A percentile compares a stretch with the other conserved stretches of the same genome.
Conservation (phyloP, 2,113 vertebrate genomes). For the Neotoma lepida region DNA sequence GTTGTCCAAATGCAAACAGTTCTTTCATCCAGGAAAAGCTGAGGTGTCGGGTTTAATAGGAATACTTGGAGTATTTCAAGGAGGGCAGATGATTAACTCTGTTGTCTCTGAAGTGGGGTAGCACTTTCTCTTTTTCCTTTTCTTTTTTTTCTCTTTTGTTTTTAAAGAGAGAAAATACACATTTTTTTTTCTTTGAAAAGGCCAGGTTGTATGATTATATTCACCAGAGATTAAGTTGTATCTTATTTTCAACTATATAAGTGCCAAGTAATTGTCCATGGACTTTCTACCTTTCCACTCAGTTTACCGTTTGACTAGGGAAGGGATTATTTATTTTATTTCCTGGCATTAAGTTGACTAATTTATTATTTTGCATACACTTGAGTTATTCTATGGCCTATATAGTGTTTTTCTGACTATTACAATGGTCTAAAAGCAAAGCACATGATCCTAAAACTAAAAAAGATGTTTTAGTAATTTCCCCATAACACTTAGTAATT, state of each 20-base stretch:
- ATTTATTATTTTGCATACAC: constrained; percentile 68
- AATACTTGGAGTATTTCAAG: constrained; percentile 54
- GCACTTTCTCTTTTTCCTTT: not conserved
- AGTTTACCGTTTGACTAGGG: constrained; percentile 63
- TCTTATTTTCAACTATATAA: constrained; percentile 63
- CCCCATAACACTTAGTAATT: constrained; percentile 52
- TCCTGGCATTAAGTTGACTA: constrained; percentile 57
- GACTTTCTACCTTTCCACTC: constrained; percentile 58
- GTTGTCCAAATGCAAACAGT: constrained; percentile 72
- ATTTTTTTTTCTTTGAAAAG: constrained; percentile 61
- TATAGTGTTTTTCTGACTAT: constrained; percentile 67
- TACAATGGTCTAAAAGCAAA: constrained; percentile 71
- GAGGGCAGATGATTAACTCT: constrained; percentile 20
- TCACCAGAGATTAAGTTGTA: constrained; percentile 61
- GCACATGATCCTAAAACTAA: constrained; percentile 71
- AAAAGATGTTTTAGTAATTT: not conserved
- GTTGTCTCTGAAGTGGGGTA: constrained; percentile 20
- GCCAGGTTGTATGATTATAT: constrained; percentile 57
- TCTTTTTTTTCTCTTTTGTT: not conserved
- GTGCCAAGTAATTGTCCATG: constrained; percentile 75
- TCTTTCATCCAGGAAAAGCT: constrained; percentile 64
- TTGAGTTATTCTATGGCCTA: constrained; percentile 67
- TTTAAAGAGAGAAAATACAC: not conserved
- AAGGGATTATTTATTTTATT: constrained; percentile 68
- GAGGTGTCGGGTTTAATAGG: constrained; percentile 31